Conservation (phyloP, 2,888 invertebrate species). For the Epicampocera succincta region DNA sequence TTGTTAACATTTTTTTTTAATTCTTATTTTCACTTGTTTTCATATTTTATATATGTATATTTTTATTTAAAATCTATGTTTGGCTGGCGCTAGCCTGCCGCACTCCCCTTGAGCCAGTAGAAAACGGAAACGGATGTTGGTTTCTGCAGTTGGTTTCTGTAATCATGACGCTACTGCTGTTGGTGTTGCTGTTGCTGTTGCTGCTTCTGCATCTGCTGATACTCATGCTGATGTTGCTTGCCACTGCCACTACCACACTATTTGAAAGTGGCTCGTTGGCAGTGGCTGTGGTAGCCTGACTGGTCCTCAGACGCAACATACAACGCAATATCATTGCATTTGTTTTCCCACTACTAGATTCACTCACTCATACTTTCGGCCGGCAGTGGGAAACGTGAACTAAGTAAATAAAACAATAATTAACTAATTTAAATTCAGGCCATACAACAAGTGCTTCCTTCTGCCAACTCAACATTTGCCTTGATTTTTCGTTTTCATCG, state of each 20-base stretch:
- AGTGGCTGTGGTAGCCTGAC: constrained; percentile 36
- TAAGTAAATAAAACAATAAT: constrained; percentile 69
- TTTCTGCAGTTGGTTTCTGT: constrained; percentile 62
- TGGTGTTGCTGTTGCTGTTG: constrained; percentile 11
- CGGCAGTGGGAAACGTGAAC: constrained; percentile 19
- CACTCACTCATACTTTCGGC: background rate
- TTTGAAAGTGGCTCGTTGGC: constrained; percentile 22
- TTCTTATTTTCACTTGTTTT: constrained; percentile 38
- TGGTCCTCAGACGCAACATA: background rate
- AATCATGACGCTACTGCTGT: constrained; percentile 52
- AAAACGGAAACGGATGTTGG: constrained; percentile 69
- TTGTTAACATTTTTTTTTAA: background rate
- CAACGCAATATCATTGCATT: constrained; percentile 25
- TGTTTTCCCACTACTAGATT: constrained; percentile 2
- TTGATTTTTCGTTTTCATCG: background rate
- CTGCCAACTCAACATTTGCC: constrained; percentile 17
- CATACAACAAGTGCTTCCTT: constrained; percentile 66
- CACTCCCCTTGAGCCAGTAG: constrained; percentile 51
- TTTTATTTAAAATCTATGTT: background rate
- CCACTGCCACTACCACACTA: constrained; percentile 1
- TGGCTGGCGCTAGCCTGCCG: constrained; percentile 12
- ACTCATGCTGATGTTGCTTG: constrained; percentile 8
- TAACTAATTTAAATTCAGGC: constrained; percentile 71
- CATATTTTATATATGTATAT: constrained; percentile 25
- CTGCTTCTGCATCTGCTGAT: too few relatives aligned